Percentiles rank a stretch among this genome's conserved stretches.
These are phyloP conservation scores for Chauna torquata DNA, from an alignment of 2,113 vertebrate species.

Conservation along the genomic window DNA sequence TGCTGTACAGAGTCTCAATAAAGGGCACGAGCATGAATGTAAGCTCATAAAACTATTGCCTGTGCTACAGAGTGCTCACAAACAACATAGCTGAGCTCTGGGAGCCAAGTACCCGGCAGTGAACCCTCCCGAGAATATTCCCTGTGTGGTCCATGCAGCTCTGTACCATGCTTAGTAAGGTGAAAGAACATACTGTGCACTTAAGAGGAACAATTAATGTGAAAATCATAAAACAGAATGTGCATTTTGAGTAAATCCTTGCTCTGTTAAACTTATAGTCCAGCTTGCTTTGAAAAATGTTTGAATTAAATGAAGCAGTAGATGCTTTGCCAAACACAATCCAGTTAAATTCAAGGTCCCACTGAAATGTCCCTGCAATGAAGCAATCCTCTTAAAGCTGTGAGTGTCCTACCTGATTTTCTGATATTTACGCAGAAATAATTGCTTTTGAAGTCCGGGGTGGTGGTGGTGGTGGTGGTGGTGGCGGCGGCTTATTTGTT, in stretches of 20 bases:
- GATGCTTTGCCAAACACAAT: neutral
- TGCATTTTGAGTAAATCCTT: neutral
- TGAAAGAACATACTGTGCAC: neutral
- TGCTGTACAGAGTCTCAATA: neutral
- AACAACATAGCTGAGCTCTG: neutral
- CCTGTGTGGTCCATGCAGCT: neutral
- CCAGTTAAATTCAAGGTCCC: neutral
- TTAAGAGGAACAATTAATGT: neutral
- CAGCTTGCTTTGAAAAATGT: neutral
- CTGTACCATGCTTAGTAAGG: neutral
- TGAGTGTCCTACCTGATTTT: neutral
- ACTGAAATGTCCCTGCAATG: neutral
- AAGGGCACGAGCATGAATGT: neutral
- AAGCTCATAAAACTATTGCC: neutral
- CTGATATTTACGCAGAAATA: neutral
- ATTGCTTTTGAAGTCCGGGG: neutral
- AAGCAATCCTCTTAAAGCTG: neutral
- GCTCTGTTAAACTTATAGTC: neutral
- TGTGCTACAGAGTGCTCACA: neutral
- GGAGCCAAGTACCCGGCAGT: neutral
- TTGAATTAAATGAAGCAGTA: neutral
- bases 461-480: too few species aligned
- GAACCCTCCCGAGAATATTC: neutral
- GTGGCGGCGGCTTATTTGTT: too few species aligned
- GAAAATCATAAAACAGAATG: neutral